A percentile compares a stretch with the other conserved stretches of the same genome.
phyloP scores from a whole-genome alignment of 2,888 invertebrate genomes.

The Eupithecia insigniata region DNA sequence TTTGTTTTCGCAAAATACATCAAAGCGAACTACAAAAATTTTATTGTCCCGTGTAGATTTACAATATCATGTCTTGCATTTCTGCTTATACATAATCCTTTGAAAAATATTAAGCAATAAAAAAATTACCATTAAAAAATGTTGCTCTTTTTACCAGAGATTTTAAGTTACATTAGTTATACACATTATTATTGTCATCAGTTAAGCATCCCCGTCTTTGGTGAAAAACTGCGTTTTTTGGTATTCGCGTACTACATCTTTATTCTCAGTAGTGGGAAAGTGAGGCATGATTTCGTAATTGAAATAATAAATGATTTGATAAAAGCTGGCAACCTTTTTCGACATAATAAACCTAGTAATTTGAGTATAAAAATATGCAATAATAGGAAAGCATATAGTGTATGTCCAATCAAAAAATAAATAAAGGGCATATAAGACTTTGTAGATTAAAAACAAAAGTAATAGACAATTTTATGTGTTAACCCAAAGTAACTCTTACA shows the following conservation, averaged over 20 bases:
- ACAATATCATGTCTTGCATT: slow-evolving; percentile 2
- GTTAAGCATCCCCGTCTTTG: background rate
- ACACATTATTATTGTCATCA: background rate
- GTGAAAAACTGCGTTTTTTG: background rate
- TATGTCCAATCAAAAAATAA: background rate
- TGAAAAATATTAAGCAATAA: background rate
- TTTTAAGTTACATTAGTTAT: background rate
- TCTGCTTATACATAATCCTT: background rate
- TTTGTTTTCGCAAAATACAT: background rate
- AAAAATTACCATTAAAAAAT: background rate
- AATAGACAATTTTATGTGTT: background rate
- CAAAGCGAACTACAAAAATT: background rate
- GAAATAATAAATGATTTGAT: background rate
- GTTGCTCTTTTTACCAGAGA: background rate
- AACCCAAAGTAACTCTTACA: background rate
- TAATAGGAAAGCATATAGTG: background rate
- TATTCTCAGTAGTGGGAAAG: background rate
- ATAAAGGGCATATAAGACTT: background rate
- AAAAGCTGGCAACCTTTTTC: background rate
- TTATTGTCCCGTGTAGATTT: background rate
- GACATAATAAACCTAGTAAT: background rate
- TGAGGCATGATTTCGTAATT: background rate
- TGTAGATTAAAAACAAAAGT: background rate
- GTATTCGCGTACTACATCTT: background rate
- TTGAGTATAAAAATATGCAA: background rate